Base-by-base conservation (phyloP, 2,113 vertebrate species). In the Chlorocebus sabaeus region DNA sequence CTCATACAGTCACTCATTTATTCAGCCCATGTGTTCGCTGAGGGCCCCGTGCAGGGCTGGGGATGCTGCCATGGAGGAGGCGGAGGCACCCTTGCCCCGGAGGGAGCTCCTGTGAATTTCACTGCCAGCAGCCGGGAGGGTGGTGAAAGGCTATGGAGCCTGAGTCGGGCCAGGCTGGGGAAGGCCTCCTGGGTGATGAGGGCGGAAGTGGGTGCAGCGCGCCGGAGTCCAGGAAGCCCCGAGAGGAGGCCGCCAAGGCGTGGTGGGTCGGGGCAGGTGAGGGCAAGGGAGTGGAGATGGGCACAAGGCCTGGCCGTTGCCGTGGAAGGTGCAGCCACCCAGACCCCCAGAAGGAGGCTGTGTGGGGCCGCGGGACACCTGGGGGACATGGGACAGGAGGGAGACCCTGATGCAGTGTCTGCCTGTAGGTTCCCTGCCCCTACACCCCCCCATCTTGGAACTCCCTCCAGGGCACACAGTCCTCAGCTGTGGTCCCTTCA, bases 371-470 rank as follows among this genome's bases (percentile, higher is more conserved):
- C 45, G 35, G 45, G 76, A 50, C 30, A 2, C 14, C 13, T 22
- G 30, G 75, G 48, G 32, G 5, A 32, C 10, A 9, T 11, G 14
- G 14, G 9, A n/a, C 48, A 35, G 32, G 30, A 12, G 48, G 27
- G 18, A 52, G 76, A 5, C 45, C 32, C 76, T 30, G 17, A 2
- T 7, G 76, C 76, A 50, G 45, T 45, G 40, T 7, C 45, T 1
- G 2, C 73, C 1, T 4, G 76, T 32, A 30, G 16, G 35, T 1
- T n/a, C 17, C 5, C 4, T 1, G n/a, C 32, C 25, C 38, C 25
- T 5, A 27, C 11, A 1, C 9, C 0, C 8, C 43, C 23, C 6
- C 3, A 13, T 14, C 0, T 0, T 16, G 2, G 59, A 59, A 27
- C n/a, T 45, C 79, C 50, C 67, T 11, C 6, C 16, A 20, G 50